These are phyloP conservation scores for Chelonia mydas DNA, from an alignment of 2,797 vertebrate species.

Conservation along the genomic window DNA sequence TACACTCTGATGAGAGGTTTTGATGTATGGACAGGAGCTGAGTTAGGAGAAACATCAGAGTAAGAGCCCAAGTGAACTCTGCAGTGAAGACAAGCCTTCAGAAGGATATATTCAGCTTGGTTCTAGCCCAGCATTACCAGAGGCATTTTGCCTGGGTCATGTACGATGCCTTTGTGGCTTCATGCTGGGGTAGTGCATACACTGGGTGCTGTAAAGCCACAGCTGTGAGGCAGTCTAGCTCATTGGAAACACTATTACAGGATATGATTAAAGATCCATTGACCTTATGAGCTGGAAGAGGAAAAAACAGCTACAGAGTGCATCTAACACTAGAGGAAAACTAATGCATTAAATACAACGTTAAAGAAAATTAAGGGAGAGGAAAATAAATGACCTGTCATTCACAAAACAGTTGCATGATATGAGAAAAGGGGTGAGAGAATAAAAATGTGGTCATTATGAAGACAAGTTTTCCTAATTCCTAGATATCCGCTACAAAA, in stretches of 20 bases:
- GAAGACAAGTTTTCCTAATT: conserved; percentile 25
- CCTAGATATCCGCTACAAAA: conserved; percentile 37
- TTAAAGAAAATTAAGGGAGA: conserved; percentile 5
- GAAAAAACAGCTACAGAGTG: neutral
- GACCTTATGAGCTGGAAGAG: conserved; percentile 2
- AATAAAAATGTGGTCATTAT: neutral
- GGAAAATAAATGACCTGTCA: neutral
- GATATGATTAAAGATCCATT: neutral
- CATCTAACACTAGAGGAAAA: neutral
- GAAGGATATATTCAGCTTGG: neutral
- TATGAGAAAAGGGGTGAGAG: neutral
- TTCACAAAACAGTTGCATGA: conserved; percentile 11
- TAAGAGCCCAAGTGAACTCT: neutral
- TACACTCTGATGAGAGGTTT: neutral
- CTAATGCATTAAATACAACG: neutral
- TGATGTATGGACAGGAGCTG: neutral
- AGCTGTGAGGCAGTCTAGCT: neutral
- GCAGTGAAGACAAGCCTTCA: neutral
- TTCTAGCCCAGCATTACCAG: neutral
- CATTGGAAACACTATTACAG: neutral
- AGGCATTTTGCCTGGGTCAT: neutral
- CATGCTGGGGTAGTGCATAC: neutral
- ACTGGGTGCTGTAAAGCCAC: neutral
- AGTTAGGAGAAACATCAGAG: neutral
- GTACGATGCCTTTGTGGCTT: neutral